phyloP scores from a whole-genome alignment of 92 coral and sea anemone species.

The Actinostola sp. region DNA sequence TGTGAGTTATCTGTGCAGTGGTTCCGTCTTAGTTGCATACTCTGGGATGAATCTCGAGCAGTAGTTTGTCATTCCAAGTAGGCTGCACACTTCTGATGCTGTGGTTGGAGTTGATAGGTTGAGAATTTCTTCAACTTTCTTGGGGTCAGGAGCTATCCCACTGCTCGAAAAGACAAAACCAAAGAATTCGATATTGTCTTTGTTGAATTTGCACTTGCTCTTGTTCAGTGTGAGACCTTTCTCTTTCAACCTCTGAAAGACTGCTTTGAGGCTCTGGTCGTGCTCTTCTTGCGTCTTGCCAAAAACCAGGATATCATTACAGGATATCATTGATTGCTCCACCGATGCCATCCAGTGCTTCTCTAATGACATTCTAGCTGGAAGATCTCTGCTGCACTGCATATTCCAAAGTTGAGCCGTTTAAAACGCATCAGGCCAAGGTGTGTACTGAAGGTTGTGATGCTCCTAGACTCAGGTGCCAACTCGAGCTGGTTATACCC shows the following conservation, averaged over 20 bases:
- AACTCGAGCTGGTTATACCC: constrained; percentile 67
- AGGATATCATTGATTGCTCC: constrained; percentile 61
- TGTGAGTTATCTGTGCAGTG: constrained; percentile 11
- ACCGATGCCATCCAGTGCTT: constrained; percentile 55
- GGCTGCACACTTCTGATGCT: constrained; percentile 53
- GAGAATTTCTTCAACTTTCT: constrained; percentile 34
- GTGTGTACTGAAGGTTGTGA: constrained; percentile 62
- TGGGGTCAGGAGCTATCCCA: constrained; percentile 44
- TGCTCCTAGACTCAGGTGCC: constrained; percentile 61
- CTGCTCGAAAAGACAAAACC: constrained; percentile 33
- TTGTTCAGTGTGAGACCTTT: constrained; percentile 54
- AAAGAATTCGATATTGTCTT: constrained; percentile 30
- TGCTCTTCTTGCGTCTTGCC: constrained; percentile 14
- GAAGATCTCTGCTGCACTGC: constrained; percentile 64
- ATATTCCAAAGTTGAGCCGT: constrained; percentile 64
- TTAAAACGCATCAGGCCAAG: constrained; percentile 55
- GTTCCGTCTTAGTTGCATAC: constrained; percentile 39
- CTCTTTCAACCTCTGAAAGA: constrained; percentile 36
- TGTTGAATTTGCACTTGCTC: constrained; percentile 44
- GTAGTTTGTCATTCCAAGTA: constrained; percentile 64
- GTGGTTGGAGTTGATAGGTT: constrained; percentile 38
- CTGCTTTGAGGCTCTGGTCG: constrained; percentile 31
- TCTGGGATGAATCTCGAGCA: constrained; percentile 41
- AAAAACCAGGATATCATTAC: constrained; percentile 44
- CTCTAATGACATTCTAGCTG: constrained; percentile 57